phyloP scores from a whole-genome alignment of 2,113 vertebrate genomes.

The Siphamia tubifer region DNA sequence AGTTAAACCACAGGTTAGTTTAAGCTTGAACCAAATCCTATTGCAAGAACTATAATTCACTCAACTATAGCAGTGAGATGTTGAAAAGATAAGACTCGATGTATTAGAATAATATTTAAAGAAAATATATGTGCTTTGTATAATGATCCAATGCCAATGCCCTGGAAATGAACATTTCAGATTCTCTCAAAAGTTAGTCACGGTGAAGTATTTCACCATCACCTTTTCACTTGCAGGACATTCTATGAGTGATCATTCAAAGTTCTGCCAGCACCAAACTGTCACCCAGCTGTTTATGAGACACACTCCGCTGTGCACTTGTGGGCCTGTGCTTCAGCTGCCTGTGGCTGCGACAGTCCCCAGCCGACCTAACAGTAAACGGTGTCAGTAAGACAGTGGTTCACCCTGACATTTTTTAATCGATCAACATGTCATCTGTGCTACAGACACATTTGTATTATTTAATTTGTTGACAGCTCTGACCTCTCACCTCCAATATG shows the following conservation, averaged over 20 bases:
- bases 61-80: too few species aligned
- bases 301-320: conserved; percentile 28
- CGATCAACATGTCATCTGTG: conserved; percentile 9
- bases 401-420: conserved; percentile 3
- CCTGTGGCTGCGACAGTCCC: conserved; percentile 24
- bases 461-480: not conserved
- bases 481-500: conserved; percentile 8
- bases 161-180: too few species aligned
- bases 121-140: too few species aligned
- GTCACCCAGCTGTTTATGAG: conserved; percentile 56
- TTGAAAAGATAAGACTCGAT: too few species aligned
- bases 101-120: too few species aligned
- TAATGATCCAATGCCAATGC: too few species aligned
- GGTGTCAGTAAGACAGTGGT: conserved; percentile 50
- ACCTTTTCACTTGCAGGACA: conserved; percentile 28
- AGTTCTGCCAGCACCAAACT: conserved; percentile 17
- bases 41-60: too few species aligned
- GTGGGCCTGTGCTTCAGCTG: conserved; percentile 6
- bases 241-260: conserved; percentile 54
- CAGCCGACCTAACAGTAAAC: conserved; percentile 44
- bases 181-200: conserved; percentile 14
- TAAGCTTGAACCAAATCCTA: too few species aligned
- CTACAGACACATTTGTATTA: not conserved
- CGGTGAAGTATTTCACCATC: not conserved
- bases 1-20: too few species aligned